Base-by-base conservation (phyloP, 2,113 vertebrate species). In the Campylomormyrus numenius region DNA sequence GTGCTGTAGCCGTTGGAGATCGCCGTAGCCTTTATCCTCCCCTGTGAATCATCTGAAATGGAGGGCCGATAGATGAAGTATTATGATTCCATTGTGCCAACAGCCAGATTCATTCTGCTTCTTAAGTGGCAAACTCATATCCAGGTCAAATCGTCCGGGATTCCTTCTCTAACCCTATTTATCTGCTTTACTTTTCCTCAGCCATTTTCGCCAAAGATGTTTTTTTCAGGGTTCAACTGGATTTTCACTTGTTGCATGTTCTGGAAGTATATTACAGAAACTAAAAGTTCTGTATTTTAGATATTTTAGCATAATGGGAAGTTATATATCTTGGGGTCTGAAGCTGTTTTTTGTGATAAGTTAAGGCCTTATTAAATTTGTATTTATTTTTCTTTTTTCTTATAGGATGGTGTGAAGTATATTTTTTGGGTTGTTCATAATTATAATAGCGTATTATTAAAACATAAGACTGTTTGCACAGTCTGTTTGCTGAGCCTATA, bases 341-440 rank as follows among this genome's bases (percentile, higher is more conserved):
- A 46, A 85, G 21, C 83, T 27, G 83, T 48, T n/a, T 85, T 85
- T 46, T 42, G 42, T 85, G 39, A 85, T 48, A 45, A 85, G 21
- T 85, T 46, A 42, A 46, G 45, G 83, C 83, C 83, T 85, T 85
- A 85, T n/a, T 27, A 85, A 48, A n/a, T 48, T 45, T 85, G 45
- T 85, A 85, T 85, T 85, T 85, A 85, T 85, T 85, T 85, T 85
- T 24, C 39, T 85, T 24, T 83, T 83, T 45, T 45, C 42, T 83
- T 13, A 24, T 46, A 85, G 17, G 50, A 87, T 87, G 85, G 48
- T 87, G 50, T 87, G 49, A 87, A 87, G 27, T 87, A 87, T 53
- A 53, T 56, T 87, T 52, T 70, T 87, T 17, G 50, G 27, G 50
- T 56, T 87, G 85, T 87, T 35, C 27, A 19, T 52, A 13, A 86